phyloP scores from a whole-genome alignment of 2,113 vertebrate genomes.

The Tupaia chinensis region DNA sequence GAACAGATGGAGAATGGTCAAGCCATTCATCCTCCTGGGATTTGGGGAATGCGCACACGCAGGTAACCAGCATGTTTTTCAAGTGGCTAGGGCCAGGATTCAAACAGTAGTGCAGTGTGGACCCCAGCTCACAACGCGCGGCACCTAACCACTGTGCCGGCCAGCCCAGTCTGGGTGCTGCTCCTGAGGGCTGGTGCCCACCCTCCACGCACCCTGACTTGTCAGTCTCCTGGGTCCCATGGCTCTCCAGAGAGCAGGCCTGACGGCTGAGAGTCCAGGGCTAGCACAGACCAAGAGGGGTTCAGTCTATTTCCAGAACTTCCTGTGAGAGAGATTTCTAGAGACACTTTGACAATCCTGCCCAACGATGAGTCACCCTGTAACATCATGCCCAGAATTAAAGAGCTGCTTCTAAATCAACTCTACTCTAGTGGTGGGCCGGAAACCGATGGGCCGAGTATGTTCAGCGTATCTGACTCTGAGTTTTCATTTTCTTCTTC shows the following conservation, averaged over 20 bases:
- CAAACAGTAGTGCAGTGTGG: not conserved
- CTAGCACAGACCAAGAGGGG: not conserved
- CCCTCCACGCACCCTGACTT: rapidly evolving
- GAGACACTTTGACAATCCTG: not conserved
- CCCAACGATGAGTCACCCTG: not conserved
- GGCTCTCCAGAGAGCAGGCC: not conserved
- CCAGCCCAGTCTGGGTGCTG: not conserved
- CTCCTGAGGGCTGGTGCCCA: rapidly evolving
- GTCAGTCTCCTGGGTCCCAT: rapidly evolving
- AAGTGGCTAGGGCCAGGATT: no score
- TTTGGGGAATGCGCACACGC: no score
- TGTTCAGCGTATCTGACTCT: rapidly evolving
- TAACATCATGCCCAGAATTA: not conserved
- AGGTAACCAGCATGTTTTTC: no score
- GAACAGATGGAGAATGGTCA: no score
- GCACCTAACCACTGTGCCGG: no score
- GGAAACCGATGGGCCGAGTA: not conserved
- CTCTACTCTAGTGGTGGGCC: rapidly evolving
- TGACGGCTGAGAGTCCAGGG: rapidly evolving
- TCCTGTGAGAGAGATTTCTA: not conserved
- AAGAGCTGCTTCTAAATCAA: not conserved
- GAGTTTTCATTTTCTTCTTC: not conserved
- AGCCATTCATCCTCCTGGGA: no score
- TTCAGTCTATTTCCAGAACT: conserved; percentile 18
- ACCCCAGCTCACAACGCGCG: no score